Conservation (phyloP, 1,140 invertebrate genomes). For the Berghia stephanieae region DNA sequence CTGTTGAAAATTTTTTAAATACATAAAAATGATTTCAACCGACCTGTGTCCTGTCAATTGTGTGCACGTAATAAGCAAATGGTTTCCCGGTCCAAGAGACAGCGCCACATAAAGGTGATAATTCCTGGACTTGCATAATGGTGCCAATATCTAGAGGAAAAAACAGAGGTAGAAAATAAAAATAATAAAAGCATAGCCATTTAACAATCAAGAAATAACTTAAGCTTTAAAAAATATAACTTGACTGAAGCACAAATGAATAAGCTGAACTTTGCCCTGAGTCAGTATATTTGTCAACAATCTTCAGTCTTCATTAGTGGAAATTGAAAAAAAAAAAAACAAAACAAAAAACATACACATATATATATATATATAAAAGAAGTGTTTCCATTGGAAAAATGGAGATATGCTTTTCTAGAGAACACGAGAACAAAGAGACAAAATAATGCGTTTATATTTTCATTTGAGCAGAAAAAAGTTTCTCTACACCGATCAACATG, state of each 20-base stretch:
- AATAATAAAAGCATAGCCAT: neutral
- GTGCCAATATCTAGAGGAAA: conserved; percentile 87
- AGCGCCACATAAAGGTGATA: conserved; percentile 91
- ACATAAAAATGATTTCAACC: conserved; percentile 38
- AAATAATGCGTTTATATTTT: too few species aligned
- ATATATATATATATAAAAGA: too few species aligned
- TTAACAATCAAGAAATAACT: neutral
- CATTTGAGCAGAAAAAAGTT: too few species aligned
- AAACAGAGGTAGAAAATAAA: neutral
- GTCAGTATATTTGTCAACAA: neutral
- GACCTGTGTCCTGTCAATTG: conserved; percentile 78
- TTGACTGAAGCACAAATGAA: neutral
- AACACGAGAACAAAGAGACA: too few species aligned
- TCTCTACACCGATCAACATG: too few species aligned
- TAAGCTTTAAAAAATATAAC: neutral
- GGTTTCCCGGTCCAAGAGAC: conserved; percentile 99
- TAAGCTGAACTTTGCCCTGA: neutral
- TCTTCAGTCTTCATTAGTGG: neutral
- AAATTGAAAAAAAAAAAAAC: neutral
- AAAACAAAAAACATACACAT: too few species aligned
- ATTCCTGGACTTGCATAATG: conserved; percentile 97
- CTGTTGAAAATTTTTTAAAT: too few species aligned
- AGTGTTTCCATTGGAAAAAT: too few species aligned
- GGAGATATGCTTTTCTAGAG: too few species aligned
- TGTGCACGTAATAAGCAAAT: conserved; percentile 96